phyloP scores from a whole-genome alignment of 2,888 invertebrate genomes.

The Sussaba pulchella region DNA sequence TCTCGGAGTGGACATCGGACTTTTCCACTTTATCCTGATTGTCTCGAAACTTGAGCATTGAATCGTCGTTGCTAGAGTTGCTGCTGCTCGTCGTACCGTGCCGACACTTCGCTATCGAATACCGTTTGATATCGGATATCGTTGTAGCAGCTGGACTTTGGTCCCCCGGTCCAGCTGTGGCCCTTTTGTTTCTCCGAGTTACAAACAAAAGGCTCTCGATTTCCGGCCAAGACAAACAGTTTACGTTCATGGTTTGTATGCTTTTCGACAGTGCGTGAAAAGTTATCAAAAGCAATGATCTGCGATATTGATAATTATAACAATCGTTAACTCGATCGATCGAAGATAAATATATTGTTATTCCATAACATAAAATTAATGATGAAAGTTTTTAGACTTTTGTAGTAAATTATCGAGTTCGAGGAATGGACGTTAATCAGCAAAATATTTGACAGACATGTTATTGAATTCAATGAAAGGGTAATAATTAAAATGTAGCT shows the following conservation, averaged over 20 bases:
- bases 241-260: conserved; percentile 51
- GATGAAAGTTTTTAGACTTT: no score
- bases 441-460: background rate
- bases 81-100: no score
- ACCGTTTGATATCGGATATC: no score
- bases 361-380: no score
- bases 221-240: conserved; percentile 48
- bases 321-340: no score
- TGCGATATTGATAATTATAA: background rate
- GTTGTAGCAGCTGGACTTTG: conserved; percentile 40
- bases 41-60: conserved; percentile 55
- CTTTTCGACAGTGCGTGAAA: background rate
- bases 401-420: background rate
- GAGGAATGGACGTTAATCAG: no score
- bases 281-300: background rate
- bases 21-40: conserved; percentile 14
- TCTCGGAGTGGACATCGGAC: conserved; percentile 33
- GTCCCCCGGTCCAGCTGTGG: conserved; percentile 38
- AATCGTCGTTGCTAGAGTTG: background rate
- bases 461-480: background rate
- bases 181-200: conserved; percentile 10
- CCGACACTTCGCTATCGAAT: no score
- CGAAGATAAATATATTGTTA: background rate
- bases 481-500: background rate
- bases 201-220: conserved; percentile 52